These are phyloP conservation scores for Capitella teleta DNA, from an alignment of 1,140 invertebrate genomes.

Conservation along the genomic window DNA sequence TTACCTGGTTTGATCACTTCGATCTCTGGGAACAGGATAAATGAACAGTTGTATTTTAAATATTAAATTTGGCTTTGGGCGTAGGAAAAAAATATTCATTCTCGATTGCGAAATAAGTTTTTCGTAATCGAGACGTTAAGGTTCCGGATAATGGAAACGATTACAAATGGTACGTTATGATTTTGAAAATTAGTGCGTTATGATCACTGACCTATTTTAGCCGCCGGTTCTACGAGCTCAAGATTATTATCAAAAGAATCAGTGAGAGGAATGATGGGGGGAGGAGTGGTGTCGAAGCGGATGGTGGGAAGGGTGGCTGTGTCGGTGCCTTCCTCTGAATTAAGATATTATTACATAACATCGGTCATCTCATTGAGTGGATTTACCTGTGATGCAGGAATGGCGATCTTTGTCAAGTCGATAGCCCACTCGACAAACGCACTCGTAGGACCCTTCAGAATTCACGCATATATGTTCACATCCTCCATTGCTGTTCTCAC, in stretches of 20 bases:
- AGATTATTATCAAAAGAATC: not conserved
- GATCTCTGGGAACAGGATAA: too few species aligned
- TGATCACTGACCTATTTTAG: conserved; percentile 4
- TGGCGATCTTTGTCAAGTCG: not conserved
- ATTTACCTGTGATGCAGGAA: conserved; percentile 6
- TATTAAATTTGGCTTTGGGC: too few species aligned
- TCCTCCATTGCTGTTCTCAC: conserved; percentile 15
- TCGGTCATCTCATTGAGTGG: not conserved
- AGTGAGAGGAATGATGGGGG: not conserved
- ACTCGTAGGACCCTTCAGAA: conserved; percentile 15
- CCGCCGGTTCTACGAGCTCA: not conserved
- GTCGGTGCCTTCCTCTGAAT: not conserved
- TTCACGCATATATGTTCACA: conserved; percentile 28
- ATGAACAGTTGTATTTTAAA: too few species aligned
- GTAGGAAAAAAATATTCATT: too few species aligned
- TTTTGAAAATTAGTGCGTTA: too few species aligned
- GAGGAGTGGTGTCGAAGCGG: not conserved
- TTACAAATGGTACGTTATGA: too few species aligned
- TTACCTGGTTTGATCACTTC: too few species aligned
- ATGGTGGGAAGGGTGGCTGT: not conserved
- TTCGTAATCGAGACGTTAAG: too few species aligned
- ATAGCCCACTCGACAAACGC: conserved; percentile 25
- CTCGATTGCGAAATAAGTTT: too few species aligned
- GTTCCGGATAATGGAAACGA: too few species aligned
- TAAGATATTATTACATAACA: not conserved